phyloP scores from a whole-genome alignment of 2,888 invertebrate genomes.

The Scaptomyza polygonia region DNA sequence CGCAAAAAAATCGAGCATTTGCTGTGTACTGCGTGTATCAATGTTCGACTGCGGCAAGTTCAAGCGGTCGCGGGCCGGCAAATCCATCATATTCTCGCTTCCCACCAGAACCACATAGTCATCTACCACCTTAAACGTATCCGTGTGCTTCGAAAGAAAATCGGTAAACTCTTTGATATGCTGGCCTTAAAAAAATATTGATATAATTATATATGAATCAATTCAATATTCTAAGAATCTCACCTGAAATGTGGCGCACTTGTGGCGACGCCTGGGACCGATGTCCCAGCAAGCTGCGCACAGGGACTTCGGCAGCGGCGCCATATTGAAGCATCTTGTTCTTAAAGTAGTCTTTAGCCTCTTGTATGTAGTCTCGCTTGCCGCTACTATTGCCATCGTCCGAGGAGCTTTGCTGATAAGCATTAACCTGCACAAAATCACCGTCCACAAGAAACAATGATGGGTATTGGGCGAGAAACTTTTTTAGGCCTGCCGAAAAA shows the following conservation, averaged over 20 bases:
- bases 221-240: conserved; percentile 16
- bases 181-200: conserved; percentile 86
- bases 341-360: conserved; percentile 99
- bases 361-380: conserved; percentile 95
- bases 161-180: conserved; percentile 97
- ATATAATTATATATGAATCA: not conserved
- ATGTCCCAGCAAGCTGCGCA: conserved; percentile 97
- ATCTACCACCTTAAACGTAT: conserved; percentile 93
- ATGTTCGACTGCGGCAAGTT: conserved; percentile 91
- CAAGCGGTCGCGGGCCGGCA: conserved; percentile 88
- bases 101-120: conserved; percentile 92
- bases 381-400: conserved; percentile 86
- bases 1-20: conserved; percentile 92
- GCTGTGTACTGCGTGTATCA: conserved; percentile 93
- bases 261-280: conserved; percentile 98
- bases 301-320: conserved; percentile 97
- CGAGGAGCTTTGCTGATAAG: conserved; percentile 89
- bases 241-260: conserved; percentile 96
- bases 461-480: conserved; percentile 98
- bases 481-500: conserved; percentile 90
- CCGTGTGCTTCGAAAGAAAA: conserved; percentile 93
- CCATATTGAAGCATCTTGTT: conserved; percentile 98
- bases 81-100: conserved; percentile 88
- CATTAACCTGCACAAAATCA: conserved; percentile 94
- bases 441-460: conserved; percentile 97